Base-by-base conservation (phyloP, 2,113 vertebrate genomes). In the Lasiurus cinereus region DNA sequence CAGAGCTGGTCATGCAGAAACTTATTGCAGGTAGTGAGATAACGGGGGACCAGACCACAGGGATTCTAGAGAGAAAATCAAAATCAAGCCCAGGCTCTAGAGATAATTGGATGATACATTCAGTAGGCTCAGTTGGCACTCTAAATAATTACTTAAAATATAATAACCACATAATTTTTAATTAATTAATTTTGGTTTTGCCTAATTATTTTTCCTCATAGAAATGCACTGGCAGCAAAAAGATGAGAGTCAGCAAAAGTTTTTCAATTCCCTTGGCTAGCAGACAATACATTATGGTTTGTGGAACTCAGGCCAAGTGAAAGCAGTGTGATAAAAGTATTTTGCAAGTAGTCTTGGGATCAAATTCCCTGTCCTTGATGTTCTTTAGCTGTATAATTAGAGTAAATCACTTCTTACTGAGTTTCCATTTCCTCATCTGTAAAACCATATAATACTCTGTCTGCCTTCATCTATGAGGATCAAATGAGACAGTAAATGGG, bases 81-180 rank as follows among this genome's bases (percentile, higher is more conserved):
- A 82, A 94, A 87, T 16, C 3, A 1, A 46, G 56, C 69, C 62
- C 79, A 62, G 82, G 43, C 29, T 56, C 43, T 90, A 88, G 50
- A 90, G 46, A 72, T 95, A 94, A 96, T 67, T 94, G 74, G 72
- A 66, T 91, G 82, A 92, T 62, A 74, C 74, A 93, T 67, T 96
- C 93, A 92, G 83, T 70, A 74, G 69, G 80, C n/a, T 52, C n/a
- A 70, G 77, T 46, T 29, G 69, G 80, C 62, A 85, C 22, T 67
- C 33, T 76, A 94, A 93, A 92, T 90, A 93, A 93, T 92, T 74
- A 85, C 94, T 94, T 90, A 87, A 94, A 95, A 77, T 86, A 24
- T 85, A 94, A 46, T 43, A 92, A 91, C 19, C 24, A 72, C 43
- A 39, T 92, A 94, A 85, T 88, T 94, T 93, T 74, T 78, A 90